Conservation (phyloP, 2,888 invertebrate species). For the Lysandra coridon region DNA sequence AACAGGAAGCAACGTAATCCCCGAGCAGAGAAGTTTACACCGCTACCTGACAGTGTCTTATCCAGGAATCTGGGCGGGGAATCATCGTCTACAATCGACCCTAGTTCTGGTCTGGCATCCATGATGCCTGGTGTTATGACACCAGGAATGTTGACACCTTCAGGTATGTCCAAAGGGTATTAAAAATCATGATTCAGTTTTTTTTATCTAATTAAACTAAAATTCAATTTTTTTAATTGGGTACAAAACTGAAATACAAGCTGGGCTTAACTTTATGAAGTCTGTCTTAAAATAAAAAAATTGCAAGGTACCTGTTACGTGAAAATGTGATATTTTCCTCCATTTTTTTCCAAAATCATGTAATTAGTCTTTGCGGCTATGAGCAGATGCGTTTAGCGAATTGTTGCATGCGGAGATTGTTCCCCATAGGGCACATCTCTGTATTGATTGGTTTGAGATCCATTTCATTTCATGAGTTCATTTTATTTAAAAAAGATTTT, state of each 20-base stretch:
- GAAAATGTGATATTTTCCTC: too few relatives aligned
- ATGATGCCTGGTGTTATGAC: slow-evolving; percentile 93
- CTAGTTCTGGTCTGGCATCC: slow-evolving; percentile 91
- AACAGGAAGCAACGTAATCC: slow-evolving; percentile 98
- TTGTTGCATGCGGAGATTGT: too few relatives aligned
- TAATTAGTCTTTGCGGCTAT: too few relatives aligned
- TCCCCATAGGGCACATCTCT: background rate
- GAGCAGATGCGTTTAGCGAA: too few relatives aligned
- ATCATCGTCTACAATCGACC: slow-evolving; percentile 88
- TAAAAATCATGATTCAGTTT: background rate
- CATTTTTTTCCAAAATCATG: too few relatives aligned
- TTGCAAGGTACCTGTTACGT: too few relatives aligned
- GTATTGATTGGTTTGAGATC: too few relatives aligned
- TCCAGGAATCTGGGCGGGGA: slow-evolving; percentile 93
- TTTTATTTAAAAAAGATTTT: background rate
- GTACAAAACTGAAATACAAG: too few relatives aligned
- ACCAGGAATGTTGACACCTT: slow-evolving; percentile 92
- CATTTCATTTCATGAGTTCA: background rate
- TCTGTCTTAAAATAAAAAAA: too few relatives aligned
- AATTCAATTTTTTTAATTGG: too few relatives aligned
- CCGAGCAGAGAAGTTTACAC: slow-evolving; percentile 97
- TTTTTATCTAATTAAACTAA: background rate
- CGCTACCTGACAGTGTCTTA: slow-evolving; percentile 97
- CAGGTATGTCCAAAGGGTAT: slow-evolving; percentile 67
- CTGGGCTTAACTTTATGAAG: too few relatives aligned